These are phyloP conservation scores for Calonectris borealis DNA, from an alignment of 2,113 vertebrate genomes.

Conservation along the genomic window DNA sequence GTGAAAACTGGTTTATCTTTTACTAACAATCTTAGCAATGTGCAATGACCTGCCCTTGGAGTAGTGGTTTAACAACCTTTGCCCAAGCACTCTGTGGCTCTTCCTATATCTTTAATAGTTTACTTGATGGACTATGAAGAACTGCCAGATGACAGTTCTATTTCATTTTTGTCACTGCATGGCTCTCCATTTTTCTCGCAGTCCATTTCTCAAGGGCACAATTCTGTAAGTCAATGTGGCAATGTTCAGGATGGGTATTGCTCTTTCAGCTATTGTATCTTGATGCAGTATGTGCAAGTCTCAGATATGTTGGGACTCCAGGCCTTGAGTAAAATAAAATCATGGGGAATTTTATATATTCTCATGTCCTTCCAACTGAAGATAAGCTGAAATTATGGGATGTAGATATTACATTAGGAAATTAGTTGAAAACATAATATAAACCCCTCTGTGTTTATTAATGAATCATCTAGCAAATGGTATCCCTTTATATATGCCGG, in stretches of 20 bases:
- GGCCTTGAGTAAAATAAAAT: slow-evolving; percentile 61
- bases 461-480: background rate
- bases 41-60: slow-evolving; percentile 76
- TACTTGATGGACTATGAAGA: slow-evolving; percentile 79
- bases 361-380: slow-evolving; percentile 35
- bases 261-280: slow-evolving; percentile 65
- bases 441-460: background rate
- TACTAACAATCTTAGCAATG: slow-evolving; percentile 59
- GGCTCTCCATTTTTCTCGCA: slow-evolving; percentile 65
- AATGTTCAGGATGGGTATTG: slow-evolving; percentile 67
- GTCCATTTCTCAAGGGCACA: slow-evolving; percentile 78
- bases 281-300: slow-evolving; percentile 36
- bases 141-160: slow-evolving; percentile 79
- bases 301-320: slow-evolving; percentile 47
- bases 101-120: slow-evolving; percentile 79
- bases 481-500: background rate
- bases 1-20: slow-evolving; percentile 56
- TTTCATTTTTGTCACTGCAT: slow-evolving; percentile 80
- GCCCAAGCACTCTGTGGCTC: slow-evolving; percentile 69
- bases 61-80: slow-evolving; percentile 76
- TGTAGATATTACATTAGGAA: slow-evolving; percentile 37
- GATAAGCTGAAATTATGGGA: slow-evolving; percentile 48
- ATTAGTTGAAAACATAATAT: background rate
- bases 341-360: slow-evolving; percentile 46
- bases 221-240: slow-evolving; percentile 75